Conservation (phyloP, 1,140 invertebrate genomes). For the Apis florea region DNA sequence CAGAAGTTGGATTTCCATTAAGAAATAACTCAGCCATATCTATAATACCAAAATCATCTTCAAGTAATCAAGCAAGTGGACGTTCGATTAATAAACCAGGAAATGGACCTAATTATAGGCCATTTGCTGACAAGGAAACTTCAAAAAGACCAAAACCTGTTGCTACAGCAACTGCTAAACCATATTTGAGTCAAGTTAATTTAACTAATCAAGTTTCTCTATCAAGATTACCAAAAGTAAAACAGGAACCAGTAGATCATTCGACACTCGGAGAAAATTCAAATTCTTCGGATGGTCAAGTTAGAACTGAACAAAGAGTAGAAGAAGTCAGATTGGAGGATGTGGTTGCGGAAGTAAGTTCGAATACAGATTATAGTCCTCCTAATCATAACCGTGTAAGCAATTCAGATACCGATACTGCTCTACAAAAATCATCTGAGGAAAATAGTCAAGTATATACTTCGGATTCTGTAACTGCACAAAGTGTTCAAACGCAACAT, state of each 20-base stretch:
- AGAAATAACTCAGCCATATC: slow-evolving; percentile 86
- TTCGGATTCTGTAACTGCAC: slow-evolving; percentile 50
- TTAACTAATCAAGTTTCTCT: slow-evolving; percentile 75
- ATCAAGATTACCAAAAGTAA: slow-evolving; percentile 72
- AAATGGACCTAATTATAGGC: slow-evolving; percentile 71
- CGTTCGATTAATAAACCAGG: slow-evolving; percentile 72
- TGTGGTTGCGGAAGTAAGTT: slow-evolving; percentile 74
- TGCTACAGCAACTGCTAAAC: slow-evolving; percentile 74
- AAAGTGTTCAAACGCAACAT: slow-evolving; percentile 59
- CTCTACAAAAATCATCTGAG: slow-evolving; percentile 64
- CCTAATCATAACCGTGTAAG: slow-evolving; percentile 65
- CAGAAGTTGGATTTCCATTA: slow-evolving; percentile 81
- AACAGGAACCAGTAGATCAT: slow-evolving; percentile 72
- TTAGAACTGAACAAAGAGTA: slow-evolving; percentile 76
- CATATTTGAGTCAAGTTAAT: slow-evolving; percentile 72
- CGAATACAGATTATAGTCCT: slow-evolving; percentile 73
- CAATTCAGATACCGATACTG: slow-evolving; percentile 66
- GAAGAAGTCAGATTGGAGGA: slow-evolving; percentile 78
- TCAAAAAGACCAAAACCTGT: slow-evolving; percentile 75
- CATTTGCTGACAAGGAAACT: slow-evolving; percentile 72
- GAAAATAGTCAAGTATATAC: slow-evolving; percentile 62
- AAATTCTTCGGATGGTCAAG: slow-evolving; percentile 76
- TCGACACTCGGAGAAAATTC: slow-evolving; percentile 77
- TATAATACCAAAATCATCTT: slow-evolving; percentile 82
- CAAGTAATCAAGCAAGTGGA: slow-evolving; percentile 65